Base-by-base conservation (phyloP, 1,140 invertebrate genomes). In the Limonius californicus region DNA sequence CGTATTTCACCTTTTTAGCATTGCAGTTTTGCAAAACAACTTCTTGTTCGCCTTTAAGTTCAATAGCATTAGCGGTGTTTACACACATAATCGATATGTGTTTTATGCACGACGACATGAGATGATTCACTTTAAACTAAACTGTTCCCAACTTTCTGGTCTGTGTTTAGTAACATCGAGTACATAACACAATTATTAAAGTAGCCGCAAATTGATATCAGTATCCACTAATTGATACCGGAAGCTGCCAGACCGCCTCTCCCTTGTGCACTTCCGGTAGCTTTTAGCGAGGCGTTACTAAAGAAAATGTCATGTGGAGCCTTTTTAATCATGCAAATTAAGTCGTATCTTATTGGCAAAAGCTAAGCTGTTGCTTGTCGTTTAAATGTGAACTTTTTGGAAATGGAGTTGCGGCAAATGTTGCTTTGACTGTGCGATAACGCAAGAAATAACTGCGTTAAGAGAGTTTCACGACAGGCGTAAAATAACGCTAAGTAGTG, bases 201-300 rank as follows among this genome's bases (percentile, higher is more conserved):
- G 64, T 66, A 61, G 64, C 64, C 64, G 27, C 64, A 66, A 66
- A 66, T 66, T 66, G 64, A 61, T 57, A 66, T 66, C 64, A 66
- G 63, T 66, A 59, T 59, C 59, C 47, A 50, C 61, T 66, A 66
- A 63, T 66, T 66, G 61, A 59, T 59, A 42, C 47, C 59, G 60
- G 64, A 63, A 66, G 57, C 59, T 30, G 14, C 11, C 43, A 53
- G 23, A 59, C 35, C 35, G 35, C 35, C 35, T 39, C 35, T 39
- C 35, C 35, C 35, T 39, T 39, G 8, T 39, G 35, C 8, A 14
- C n/a, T 39, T 39, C 35, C 35, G 35, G 2, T 39, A 12, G 35
- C 35, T 39, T 39, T 39, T 39, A 39, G 35, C n/a, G n/a, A 39
- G n/a, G n/a, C 35, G 35, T 14, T 12, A 14, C n/a, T 39, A 14